phyloP scores from a whole-genome alignment of 2,113 vertebrate genomes.

The Lampris incognitus region DNA sequence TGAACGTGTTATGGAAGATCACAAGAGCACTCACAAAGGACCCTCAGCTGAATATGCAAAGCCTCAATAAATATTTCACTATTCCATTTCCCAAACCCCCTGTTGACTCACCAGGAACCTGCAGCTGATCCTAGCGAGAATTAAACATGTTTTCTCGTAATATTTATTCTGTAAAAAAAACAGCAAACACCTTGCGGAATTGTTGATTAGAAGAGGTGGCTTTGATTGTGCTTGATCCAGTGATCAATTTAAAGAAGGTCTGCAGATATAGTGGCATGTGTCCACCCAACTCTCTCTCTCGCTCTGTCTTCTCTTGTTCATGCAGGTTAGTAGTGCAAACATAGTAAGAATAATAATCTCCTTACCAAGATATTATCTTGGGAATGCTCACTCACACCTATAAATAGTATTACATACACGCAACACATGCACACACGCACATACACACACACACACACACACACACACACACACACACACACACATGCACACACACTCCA shows the following conservation, averaged over 20 bases:
- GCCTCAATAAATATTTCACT: slow-evolving; percentile 85
- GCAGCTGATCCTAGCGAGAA: slow-evolving; percentile 80
- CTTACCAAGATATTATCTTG: slow-evolving; percentile 40
- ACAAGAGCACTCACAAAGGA: slow-evolving; percentile 83
- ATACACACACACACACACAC: slow-evolving; percentile 22
- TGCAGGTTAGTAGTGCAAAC: slow-evolving; percentile 59
- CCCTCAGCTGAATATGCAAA: slow-evolving; percentile 83
- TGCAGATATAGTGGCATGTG: slow-evolving; percentile 30
- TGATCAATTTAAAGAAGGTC: slow-evolving; percentile 42
- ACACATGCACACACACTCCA: slow-evolving; percentile 5
- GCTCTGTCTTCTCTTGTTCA: background rate
- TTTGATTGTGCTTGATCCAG: slow-evolving; percentile 20
- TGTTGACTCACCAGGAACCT: slow-evolving; percentile 78
- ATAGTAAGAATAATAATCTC: slow-evolving; percentile 64
- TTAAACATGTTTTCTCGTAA: slow-evolving; percentile 81
- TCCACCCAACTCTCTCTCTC: slow-evolving; percentile 12
- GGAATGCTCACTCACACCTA: slow-evolving; percentile 15
- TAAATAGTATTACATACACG: slow-evolving; percentile 49
- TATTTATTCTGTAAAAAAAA: slow-evolving; percentile 81
- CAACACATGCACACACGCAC: background rate
- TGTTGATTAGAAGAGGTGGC: slow-evolving; percentile 32
- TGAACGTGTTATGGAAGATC: slow-evolving; percentile 83
- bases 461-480: slow-evolving; percentile 7
- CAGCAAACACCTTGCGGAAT: slow-evolving; percentile 45
- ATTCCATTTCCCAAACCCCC: slow-evolving; percentile 78